Conservation (phyloP, 2,888 invertebrate species). For the Cataglyphis albicans region DNA sequence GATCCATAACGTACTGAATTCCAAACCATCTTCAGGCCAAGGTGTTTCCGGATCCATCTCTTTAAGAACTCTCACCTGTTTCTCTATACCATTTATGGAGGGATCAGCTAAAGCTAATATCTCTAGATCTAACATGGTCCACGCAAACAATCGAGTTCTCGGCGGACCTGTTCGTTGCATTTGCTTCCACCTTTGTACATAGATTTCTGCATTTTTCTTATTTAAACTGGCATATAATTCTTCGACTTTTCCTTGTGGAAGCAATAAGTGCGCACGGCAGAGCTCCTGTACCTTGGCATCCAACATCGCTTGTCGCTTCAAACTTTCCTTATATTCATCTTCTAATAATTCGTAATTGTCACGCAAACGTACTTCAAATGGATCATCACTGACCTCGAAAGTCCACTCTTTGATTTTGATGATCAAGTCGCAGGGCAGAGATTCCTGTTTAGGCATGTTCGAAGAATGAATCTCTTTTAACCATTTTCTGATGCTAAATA, state of each 20-base stretch:
- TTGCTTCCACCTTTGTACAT: conserved; percentile 95
- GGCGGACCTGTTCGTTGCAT: conserved; percentile 89
- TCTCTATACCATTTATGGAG: conserved; percentile 93
- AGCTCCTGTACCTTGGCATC: conserved; percentile 95
- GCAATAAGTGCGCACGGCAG: conserved; percentile 92
- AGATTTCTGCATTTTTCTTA: conserved; percentile 97
- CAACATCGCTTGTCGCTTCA: conserved; percentile 95
- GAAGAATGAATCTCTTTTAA: conserved; percentile 92
- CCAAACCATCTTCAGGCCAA: conserved; percentile 95
- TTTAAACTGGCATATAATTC: conserved; percentile 95
- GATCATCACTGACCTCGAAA: conserved; percentile 98
- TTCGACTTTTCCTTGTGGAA: conserved; percentile 95
- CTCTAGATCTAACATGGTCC: conserved; percentile 92
- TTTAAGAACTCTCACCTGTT: conserved; percentile 91
- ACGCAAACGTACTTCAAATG: conserved; percentile 97
- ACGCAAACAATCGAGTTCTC: conserved; percentile 93
- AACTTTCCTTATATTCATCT: conserved; percentile 97
- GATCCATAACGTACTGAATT: conserved; percentile 97
- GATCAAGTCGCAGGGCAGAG: conserved; percentile 95
- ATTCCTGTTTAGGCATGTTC: conserved; percentile 89
- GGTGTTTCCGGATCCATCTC: conserved; percentile 96
- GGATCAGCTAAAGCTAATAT: conserved; percentile 94
- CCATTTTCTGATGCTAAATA: conserved; percentile 97
- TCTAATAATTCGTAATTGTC: conserved; percentile 98
- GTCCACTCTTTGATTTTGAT: conserved; percentile 96